Base-by-base conservation (phyloP, 2,113 vertebrate species). In the Myiagra hebetior region DNA sequence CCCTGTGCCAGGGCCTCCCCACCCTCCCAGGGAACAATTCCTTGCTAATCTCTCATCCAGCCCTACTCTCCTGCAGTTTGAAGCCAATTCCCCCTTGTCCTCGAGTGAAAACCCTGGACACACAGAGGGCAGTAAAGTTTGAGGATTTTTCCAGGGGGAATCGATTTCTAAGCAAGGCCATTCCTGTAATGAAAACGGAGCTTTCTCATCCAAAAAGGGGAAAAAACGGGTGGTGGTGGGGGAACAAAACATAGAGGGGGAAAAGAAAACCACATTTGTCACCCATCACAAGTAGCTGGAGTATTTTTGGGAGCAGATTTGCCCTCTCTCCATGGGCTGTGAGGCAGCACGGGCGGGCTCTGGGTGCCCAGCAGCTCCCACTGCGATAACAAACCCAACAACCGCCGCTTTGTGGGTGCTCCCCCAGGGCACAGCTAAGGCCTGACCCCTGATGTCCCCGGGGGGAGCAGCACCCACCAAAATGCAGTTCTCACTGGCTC, bases 381-480 rank as follows among this genome's bases (percentile, higher is more conserved):
- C 80, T 94, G 90, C 63, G 79, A 95, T 77, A 92, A 96, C 96
- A 96, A 96, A 81, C 39, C 95, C 95, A 95, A 97, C 95, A 97
- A 86, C 76, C 2, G 31, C 85, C 28, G 24, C 95, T 70, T 64
- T 97, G 96, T 96, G 91, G 96, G 24, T 12, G 65, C 31, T 96
- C 92, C 97, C 89, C 44, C 33, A 7, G 94, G 91, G 96, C 93
- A 56, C 35, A 4, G 35, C 0, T 2, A 2, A 49, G 65, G 95
- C 90, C 92, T 69, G 96, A 91, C 85, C 95, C 85, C 94, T 70
- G 90, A 91, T 87, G 97, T 67, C 49, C 95, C 73, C 47, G 4
- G 75, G 68, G 86, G 77, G 30, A 81, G 50, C 88, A 85, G 97
- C 93, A 95, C 97, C 97, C 89, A 24, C 93, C 77, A 69, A 95